Percentiles rank a stretch among this genome's conserved stretches.
phyloP scores from a whole-genome alignment of 2,797 vertebrate genomes.

The Cynopterus sphinx region DNA sequence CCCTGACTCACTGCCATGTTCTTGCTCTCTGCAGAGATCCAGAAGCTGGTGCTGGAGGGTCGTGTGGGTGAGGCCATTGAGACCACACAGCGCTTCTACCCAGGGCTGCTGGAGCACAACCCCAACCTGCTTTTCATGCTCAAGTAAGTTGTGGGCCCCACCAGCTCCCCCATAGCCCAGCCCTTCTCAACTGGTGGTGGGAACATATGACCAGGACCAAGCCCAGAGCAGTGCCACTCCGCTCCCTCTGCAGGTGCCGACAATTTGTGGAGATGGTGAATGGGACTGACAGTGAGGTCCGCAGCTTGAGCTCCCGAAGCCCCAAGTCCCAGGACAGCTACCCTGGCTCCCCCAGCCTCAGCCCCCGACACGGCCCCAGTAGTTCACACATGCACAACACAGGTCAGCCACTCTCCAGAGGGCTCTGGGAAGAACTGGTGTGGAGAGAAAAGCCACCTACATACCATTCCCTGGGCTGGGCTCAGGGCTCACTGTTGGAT shows the following conservation, averaged over 20 bases:
- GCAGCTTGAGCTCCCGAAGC: slow-evolving; percentile 94
- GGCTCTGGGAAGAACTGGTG: slow-evolving; percentile 62
- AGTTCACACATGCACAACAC: slow-evolving; percentile 92
- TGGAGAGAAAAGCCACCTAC: slow-evolving; percentile 35
- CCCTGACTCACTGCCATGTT: slow-evolving; percentile 12
- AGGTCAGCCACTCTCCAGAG: slow-evolving; percentile 85
- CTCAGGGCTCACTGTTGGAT: not conserved
- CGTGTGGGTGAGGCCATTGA: slow-evolving; percentile 98
- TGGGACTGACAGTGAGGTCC: slow-evolving; percentile 97
- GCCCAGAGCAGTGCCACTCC: slow-evolving; percentile 51
- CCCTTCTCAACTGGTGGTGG: not conserved
- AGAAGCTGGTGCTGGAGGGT: slow-evolving; percentile 97
- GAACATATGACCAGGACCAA: not conserved
- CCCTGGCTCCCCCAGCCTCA: slow-evolving; percentile 94
- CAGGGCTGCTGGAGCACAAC: slow-evolving; percentile 96
- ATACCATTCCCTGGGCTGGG: slow-evolving; percentile 24
- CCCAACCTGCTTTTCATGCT: slow-evolving; percentile 99
- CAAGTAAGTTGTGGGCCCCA: slow-evolving; percentile 90
- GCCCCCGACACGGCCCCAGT: slow-evolving; percentile 92
- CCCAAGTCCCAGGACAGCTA: slow-evolving; percentile 98
- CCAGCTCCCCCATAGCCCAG: not conserved
- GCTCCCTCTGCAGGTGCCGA: slow-evolving; percentile 90
- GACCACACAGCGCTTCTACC: slow-evolving; percentile 96
- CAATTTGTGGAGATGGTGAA: slow-evolving; percentile 99
- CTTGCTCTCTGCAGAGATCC: slow-evolving; percentile 90